Conservation (phyloP, 1,140 invertebrate genomes). For the Solenopsis invicta region DNA sequence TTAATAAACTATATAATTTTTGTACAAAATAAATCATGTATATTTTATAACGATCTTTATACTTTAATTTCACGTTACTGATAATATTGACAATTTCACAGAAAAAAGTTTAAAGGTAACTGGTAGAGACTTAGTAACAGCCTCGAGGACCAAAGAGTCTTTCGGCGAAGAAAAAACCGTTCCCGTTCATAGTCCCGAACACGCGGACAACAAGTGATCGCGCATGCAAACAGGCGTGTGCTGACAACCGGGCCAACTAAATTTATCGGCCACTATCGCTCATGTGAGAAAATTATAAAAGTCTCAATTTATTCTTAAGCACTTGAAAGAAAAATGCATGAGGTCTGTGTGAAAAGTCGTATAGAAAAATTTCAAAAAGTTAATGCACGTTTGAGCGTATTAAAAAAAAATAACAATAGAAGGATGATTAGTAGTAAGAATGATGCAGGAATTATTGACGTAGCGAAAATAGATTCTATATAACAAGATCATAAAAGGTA, state of each 20-base stretch:
- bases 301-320: neutral
- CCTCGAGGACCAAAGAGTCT: constrained; percentile 53
- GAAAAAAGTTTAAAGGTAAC: constrained; percentile 36
- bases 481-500: neutral
- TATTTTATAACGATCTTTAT: neutral
- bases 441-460: neutral
- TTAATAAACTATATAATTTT: neutral
- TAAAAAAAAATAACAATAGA: neutral
- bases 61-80: constrained; percentile 3
- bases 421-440: neutral
- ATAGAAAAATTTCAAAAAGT: neutral
- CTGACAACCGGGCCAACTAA: neutral
- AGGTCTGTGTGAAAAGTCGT: neutral
- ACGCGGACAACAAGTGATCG: constrained; percentile 43
- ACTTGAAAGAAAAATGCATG: neutral
- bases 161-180: constrained; percentile 20
- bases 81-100: constrained; percentile 2
- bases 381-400: neutral
- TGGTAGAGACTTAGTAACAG: constrained; percentile 64
- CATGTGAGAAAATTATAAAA: neutral
- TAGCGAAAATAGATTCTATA: neutral
- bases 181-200: constrained; percentile 1
- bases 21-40: neutral
- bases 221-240: constrained; percentile 4
- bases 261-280: neutral